These are phyloP conservation scores for Periparus ater DNA, from an alignment of 2,797 vertebrate genomes.

Conservation along the genomic window DNA sequence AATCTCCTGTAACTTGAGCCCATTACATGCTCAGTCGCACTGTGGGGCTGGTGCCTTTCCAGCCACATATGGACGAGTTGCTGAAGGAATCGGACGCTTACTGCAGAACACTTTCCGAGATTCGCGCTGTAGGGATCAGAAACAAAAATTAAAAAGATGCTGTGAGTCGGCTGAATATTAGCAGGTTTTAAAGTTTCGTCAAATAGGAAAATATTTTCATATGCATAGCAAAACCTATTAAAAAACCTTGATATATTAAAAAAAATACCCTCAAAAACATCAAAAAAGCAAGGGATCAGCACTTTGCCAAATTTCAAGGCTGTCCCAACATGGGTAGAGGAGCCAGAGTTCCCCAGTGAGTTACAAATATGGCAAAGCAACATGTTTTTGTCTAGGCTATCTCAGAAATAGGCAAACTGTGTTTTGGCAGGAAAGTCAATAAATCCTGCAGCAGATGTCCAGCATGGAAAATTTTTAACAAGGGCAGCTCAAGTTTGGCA, in stretches of 20 bases:
- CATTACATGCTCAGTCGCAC: constrained; percentile 51
- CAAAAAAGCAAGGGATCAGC: neutral
- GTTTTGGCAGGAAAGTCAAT: constrained; percentile 53
- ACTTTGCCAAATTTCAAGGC: neutral
- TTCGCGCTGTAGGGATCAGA: neutral
- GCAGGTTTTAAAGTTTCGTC: neutral
- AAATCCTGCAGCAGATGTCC: constrained; percentile 61
- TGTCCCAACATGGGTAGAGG: neutral
- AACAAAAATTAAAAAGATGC: neutral
- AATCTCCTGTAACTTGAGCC: constrained; percentile 67
- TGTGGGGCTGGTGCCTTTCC: constrained; percentile 45
- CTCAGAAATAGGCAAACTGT: constrained; percentile 15
- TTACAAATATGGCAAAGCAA: neutral
- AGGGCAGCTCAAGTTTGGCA: neutral
- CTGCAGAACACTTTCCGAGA: neutral
- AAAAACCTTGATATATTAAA: neutral
- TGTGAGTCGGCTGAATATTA: neutral
- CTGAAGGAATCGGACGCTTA: neutral
- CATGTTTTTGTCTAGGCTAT: neutral
- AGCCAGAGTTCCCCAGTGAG: neutral
- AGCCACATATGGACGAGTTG: neutral
- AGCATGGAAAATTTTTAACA: constrained; percentile 54
- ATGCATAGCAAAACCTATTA: neutral
- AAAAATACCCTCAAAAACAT: neutral
- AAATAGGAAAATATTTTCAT: neutral